phyloP scores from a whole-genome alignment of 2,888 invertebrate species.

The Dyspetes luteomarginatus region DNA sequence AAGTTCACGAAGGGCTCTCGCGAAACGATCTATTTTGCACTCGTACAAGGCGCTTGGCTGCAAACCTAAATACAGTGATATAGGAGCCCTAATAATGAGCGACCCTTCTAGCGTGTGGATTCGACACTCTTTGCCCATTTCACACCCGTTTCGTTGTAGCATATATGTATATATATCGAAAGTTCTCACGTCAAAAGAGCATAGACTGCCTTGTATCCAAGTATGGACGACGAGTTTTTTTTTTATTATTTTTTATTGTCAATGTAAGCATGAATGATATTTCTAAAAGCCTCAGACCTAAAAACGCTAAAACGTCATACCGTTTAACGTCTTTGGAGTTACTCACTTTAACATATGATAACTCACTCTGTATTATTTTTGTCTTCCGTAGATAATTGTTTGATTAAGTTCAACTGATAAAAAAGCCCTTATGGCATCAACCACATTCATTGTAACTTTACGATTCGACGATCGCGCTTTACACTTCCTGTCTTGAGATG shows the following conservation, averaged over 20 bases:
- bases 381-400: slow-evolving; percentile 20
- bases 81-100: slow-evolving; percentile 26
- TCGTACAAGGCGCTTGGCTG: background rate
- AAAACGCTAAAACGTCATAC: background rate
- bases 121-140: slow-evolving; percentile 12
- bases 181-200: background rate
- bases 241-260: too few relatives aligned
- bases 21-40: slow-evolving; percentile 37
- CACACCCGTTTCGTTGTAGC: background rate
- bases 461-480: slow-evolving; percentile 7
- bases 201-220: background rate
- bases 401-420: slow-evolving; percentile 28
- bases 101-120: slow-evolving; percentile 5
- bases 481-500: slow-evolving; percentile 14
- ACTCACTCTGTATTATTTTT: background rate
- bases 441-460: slow-evolving; percentile 25
- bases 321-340: background rate
- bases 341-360: slow-evolving; percentile 10
- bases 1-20: slow-evolving; percentile 59
- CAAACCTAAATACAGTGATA: slow-evolving; percentile 17
- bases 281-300: too few relatives aligned
- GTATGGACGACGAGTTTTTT: background rate
- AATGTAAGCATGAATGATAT: background rate
- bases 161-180: background rate
- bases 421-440: background rate